Conservation (phyloP, 2,888 invertebrate genomes). For the Catotricha subobsoleta region DNA sequence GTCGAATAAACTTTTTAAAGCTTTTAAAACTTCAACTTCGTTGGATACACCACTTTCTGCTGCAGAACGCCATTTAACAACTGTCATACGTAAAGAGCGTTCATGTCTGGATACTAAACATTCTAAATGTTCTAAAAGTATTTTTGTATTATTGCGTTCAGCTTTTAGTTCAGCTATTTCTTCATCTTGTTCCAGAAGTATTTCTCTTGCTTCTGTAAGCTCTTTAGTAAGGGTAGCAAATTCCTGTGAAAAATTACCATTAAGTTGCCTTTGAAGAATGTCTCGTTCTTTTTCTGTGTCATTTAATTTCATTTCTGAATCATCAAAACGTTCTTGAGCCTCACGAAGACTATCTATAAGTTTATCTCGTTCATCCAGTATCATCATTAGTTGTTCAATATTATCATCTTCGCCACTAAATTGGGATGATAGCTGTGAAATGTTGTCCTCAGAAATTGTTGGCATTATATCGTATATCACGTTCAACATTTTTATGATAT, state of each 20-base stretch:
- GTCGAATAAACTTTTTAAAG: conserved; percentile 97
- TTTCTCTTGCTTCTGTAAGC: conserved; percentile 84
- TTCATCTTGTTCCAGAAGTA: conserved; percentile 88
- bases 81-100: conserved; percentile 95
- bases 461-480: too few species aligned
- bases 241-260: conserved; percentile 83
- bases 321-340: too few species aligned
- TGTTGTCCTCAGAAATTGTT: too few species aligned
- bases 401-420: too few species aligned
- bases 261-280: too few species aligned
- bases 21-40: conserved; percentile 98
- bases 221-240: conserved; percentile 95
- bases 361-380: too few species aligned
- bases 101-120: conserved; percentile 98
- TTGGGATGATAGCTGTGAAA: too few species aligned
- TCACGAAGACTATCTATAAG: too few species aligned
- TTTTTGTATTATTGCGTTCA: conserved; percentile 97
- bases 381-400: too few species aligned
- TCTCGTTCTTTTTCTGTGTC: too few species aligned
- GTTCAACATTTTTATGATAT: too few species aligned
- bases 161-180: conserved; percentile 98
- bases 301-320: too few species aligned
- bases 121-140: conserved; percentile 95
- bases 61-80: conserved; percentile 94
- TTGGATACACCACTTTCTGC: conserved; percentile 97